Conservation (phyloP, 2,797 vertebrate species). For the Anguilla pacifica region DNA sequence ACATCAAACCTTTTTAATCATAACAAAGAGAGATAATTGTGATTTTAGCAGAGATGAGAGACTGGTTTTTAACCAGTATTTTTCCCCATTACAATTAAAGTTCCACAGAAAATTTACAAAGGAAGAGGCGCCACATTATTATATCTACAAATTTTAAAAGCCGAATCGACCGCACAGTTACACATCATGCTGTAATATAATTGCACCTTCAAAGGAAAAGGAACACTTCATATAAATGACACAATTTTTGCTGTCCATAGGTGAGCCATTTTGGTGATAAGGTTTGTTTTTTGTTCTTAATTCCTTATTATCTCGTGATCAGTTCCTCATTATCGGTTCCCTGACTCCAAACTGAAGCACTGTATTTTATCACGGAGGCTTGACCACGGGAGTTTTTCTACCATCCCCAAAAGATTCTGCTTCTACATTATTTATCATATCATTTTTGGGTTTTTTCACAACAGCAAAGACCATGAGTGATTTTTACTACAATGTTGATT, state of each 20-base stretch:
- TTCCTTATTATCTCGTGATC: background rate
- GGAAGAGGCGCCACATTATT: background rate
- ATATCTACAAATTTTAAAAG: background rate
- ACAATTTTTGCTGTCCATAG: background rate
- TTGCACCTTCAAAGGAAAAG: background rate
- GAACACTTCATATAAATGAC: background rate
- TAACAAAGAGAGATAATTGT: constrained; percentile 5
- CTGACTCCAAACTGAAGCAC: background rate
- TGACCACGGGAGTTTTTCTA: constrained; percentile 20
- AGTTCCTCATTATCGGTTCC: constrained; percentile 23
- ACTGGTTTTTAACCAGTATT: background rate
- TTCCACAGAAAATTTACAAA: background rate
- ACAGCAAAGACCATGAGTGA: background rate
- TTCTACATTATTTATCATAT: background rate
- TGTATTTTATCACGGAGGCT: constrained; percentile 17
- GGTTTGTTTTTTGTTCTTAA: background rate
- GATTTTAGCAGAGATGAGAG: background rate
- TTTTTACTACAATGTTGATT: background rate
- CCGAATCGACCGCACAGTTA: background rate
- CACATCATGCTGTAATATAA: background rate
- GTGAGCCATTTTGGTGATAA: background rate
- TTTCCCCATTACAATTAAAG: background rate
- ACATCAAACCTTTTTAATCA: background rate
- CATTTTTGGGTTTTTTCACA: background rate
- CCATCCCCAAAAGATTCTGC: background rate